Evolutionary conservation across 2,888 invertebrate genomes (phyloP), one percentile per base, ranked within the genome.

Genomic region (Ormia ochracea): DNA sequence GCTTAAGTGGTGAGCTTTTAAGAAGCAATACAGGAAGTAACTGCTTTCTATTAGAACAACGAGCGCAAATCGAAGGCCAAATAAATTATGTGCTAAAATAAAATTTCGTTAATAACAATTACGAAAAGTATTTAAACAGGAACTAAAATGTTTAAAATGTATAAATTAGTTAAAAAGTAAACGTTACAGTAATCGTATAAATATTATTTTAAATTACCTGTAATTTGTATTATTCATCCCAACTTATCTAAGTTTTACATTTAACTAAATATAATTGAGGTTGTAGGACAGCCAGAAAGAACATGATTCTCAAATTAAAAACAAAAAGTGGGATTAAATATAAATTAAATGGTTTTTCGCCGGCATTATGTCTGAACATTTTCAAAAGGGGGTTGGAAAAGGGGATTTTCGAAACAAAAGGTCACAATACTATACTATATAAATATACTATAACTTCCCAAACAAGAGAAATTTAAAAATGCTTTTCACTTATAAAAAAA

Each of bases 221-320:
- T 48, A 23, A 2, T n/a, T 23, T 21, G 19, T 10, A 10, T 48
- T 48, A 26, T 50, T 48, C 4, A 23, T 48, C 2, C 26, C 48
- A 26, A 12, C 12, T 48, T 3, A 26, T n/a, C n/a, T 48, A 17
- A 28, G 4, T 1, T 50, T 50, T 9, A 5, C 50, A 31, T 33
- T 31, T 17, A 56, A n/a, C 4, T 21, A 33, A 21, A n/a, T 12
- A 19, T 58, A 41, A 23, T 41, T 66, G 56, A 36, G 23, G 45
- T 10, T 9, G n/a, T 6, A 14, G 10, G 6, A 23, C 21, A 41
- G 14, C 14, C 33, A 26, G 4, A 14, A 28, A 28, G 4, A 41
- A 56, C 58, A 38, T 36, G 48, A 7, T 38, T 69, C n/a, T 69
- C 21, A 19, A 28, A 59, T 59, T 50, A 50, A 58, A 54, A 33